Percentiles rank a stretch among this genome's conserved stretches.
phyloP scores from a whole-genome alignment of 2,888 invertebrate genomes.

The Cheilosia vulpina region DNA sequence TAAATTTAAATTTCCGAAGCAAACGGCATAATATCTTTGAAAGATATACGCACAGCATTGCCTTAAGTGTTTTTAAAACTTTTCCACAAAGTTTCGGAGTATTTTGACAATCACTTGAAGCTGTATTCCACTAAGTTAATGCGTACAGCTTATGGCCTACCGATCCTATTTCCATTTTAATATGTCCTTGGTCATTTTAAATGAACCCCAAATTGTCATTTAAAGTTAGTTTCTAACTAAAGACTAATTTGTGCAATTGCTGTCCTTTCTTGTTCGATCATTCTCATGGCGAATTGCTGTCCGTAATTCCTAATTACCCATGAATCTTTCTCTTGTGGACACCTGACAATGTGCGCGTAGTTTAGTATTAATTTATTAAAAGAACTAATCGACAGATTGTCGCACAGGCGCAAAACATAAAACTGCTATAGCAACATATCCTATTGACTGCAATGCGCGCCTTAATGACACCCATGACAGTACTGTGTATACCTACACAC shows the following conservation, averaged over 20 bases:
- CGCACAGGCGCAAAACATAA: slow-evolving; percentile 11
- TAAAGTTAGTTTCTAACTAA: neutral
- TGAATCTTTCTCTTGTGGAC: slow-evolving; percentile 8
- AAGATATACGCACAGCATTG: too few relatives aligned
- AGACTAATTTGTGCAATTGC: neutral
- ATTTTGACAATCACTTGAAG: neutral
- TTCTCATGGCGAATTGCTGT: slow-evolving; percentile 1
- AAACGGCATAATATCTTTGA: too few relatives aligned
- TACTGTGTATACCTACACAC: neutral
- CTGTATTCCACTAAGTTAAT: neutral
- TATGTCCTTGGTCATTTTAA: neutral
- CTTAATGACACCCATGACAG: slow-evolving; percentile 6
- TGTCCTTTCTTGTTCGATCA: neutral
- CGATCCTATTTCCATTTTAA: neutral
- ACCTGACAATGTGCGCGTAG: slow-evolving; percentile 23
- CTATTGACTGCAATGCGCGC: neutral
- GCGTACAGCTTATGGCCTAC: too few relatives aligned
- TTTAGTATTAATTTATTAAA: neutral
- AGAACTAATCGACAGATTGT: slow-evolving; percentile 6
- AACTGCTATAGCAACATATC: neutral
- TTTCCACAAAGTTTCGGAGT: neutral
- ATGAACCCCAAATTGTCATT: neutral
- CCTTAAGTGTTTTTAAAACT: neutral
- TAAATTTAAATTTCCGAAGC: too few relatives aligned
- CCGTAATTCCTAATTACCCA: slow-evolving; percentile 23